Evolutionary conservation across 2,113 vertebrate genomes (phyloP).

Genomic region (Prinia subflava): DNA sequence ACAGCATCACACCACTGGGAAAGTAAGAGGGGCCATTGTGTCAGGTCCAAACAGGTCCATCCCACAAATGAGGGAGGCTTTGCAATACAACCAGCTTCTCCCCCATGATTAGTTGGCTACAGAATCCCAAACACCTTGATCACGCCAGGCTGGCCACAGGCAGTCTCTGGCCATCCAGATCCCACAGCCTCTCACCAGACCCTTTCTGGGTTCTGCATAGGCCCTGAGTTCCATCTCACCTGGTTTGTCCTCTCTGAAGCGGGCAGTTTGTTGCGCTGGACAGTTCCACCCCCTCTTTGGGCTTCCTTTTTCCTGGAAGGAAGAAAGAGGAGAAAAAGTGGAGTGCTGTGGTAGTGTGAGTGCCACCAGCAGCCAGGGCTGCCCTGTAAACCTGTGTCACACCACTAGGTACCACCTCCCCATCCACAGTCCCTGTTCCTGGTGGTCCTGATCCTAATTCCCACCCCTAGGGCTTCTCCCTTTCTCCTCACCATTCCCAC

Average conservation of each 20-base stretch:
- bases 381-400: not conserved
- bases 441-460: conserved; percentile 18
- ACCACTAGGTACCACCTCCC: not conserved
- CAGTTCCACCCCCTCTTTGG: conserved; percentile 24
- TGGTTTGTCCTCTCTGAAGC: not conserved
- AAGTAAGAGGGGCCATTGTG: not conserved
- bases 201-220: not conserved
- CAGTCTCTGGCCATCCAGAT: not conserved
- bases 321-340: not conserved
- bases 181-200: not conserved
- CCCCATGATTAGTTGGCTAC: not conserved
- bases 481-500: conserved; percentile 59
- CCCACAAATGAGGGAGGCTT: not conserved
- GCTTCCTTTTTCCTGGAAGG: conserved; percentile 62
- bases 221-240: not conserved
- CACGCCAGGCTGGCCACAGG: not conserved
- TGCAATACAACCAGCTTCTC: not conserved
- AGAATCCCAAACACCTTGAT: not conserved
- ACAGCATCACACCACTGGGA: not conserved
- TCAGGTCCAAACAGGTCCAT: not conserved
- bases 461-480: conserved; percentile 15
- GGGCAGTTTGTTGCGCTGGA: not conserved
- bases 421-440: not conserved
- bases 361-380: not conserved
- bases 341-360: not conserved